These are phyloP conservation scores for Manis pentadactyla DNA, from an alignment of 2,797 vertebrate genomes.

Conservation along the genomic window DNA sequence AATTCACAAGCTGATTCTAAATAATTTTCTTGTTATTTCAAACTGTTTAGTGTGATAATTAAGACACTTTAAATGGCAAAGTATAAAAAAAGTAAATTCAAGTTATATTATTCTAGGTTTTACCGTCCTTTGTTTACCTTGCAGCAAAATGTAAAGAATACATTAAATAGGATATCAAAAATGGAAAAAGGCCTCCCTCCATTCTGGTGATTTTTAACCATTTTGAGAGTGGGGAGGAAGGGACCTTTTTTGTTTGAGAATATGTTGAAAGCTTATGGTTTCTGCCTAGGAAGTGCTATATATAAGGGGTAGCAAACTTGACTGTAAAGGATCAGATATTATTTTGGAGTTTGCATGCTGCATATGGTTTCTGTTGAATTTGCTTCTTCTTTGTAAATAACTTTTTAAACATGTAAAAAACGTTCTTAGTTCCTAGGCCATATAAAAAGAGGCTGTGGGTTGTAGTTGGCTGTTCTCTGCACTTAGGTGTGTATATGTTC, in stretches of 20 bases:
- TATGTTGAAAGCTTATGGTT: neutral
- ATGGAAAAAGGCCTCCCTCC: neutral
- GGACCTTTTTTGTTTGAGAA: neutral
- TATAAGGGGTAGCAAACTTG: neutral
- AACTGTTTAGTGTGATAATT: neutral
- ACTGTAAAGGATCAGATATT: neutral
- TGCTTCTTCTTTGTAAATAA: neutral
- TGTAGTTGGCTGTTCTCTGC: neutral
- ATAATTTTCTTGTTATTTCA: constrained; percentile 31
- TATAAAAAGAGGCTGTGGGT: neutral
- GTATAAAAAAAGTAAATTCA: constrained; percentile 35
- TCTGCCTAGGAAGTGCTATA: neutral
- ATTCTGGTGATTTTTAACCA: constrained; percentile 7
- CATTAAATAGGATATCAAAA: constrained; percentile 20
- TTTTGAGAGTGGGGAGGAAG: neutral
- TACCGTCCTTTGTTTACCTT: constrained; percentile 23
- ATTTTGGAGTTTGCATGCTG: neutral
- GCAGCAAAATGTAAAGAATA: neutral
- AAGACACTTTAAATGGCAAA: constrained; percentile 55
- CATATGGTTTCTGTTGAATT: neutral
- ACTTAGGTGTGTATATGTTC: neutral
- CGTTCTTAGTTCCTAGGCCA: neutral
- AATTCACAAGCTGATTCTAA: constrained; percentile 34
- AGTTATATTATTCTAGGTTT: constrained; percentile 30
- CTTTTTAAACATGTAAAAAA: constrained; percentile 44